Evolutionary conservation across 2,797 vertebrate genomes (phyloP), one percentile per base, ranked within the genome.

Genomic region (Sebastes goodei): DNA sequence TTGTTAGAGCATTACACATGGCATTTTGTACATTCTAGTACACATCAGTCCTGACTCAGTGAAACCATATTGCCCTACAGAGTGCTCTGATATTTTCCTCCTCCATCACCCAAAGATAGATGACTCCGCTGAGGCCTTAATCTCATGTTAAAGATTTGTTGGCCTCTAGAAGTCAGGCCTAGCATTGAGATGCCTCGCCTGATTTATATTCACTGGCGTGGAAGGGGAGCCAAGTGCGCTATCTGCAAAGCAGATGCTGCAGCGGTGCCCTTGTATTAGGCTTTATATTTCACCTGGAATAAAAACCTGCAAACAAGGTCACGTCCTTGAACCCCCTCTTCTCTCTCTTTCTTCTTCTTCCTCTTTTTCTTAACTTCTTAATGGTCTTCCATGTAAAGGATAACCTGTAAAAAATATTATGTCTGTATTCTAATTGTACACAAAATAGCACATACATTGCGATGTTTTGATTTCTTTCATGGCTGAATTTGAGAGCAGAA

Each of bases 141-240:
- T 95, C 91, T 91, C 86, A 92, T 93, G 92, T 91, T 93, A 92
- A 93, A 93, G 92, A 92, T 93, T 93, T 93, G 90, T 91, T 94
- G 90, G 90, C 90, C 90, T 93, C 87, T 90, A 89, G 84, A 91
- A 94, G 91, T 92, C 90, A 86, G 85, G 87, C 79, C 88, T 93
- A 93, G 94, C 89, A 92, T 92, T 93, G 94, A 94, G 91, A 93
- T 93, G 93, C 93, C 92, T 89, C 15, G 9, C 55, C 90, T 95
- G 95, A 96, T 95, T 94, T 95, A 96, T 93, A 87, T 89, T 88
- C 81, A 78, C 86, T 93, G 87, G 91, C 91, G 86, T 87, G 83
- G 85, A 91, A 80, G 81, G 84, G 80, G 90, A 93, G 95, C 93
- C 96, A 89, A 92, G 86, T 83, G 87, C 87, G 88, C 89, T 94